Evolutionary conservation across 2,113 vertebrate species (phyloP).

Genomic region (Phrynosoma platyrhinos): DNA sequence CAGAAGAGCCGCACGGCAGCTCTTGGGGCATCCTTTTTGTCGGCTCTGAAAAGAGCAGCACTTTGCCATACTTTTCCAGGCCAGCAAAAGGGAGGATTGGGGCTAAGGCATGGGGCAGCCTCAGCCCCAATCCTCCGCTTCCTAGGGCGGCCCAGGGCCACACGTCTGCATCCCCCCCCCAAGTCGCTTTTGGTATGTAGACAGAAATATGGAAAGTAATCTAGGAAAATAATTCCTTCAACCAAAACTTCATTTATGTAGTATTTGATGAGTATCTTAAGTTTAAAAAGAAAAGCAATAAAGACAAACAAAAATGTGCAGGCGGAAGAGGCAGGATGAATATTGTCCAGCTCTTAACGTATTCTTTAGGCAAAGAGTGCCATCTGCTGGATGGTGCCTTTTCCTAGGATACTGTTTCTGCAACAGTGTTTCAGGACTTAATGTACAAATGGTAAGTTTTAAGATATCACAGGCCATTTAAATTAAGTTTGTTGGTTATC

Average conservation of each 20-base stretch:
- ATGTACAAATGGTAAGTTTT: neutral
- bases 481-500: neutral
- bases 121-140: too few relatives aligned
- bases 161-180: too few relatives aligned
- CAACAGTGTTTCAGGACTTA: neutral
- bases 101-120: too few relatives aligned
- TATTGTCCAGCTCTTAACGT: neutral
- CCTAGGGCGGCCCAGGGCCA: too few relatives aligned
- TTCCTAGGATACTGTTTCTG: neutral
- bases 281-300: neutral
- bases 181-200: neutral
- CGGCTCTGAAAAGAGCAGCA: too few relatives aligned
- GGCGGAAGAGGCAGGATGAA: neutral
- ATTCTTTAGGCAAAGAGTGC: neutral
- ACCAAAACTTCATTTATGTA: neutral
- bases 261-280: neutral
- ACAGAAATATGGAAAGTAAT: neutral
- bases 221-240: neutral
- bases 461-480: neutral
- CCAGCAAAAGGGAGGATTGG: too few relatives aligned
- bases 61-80: too few relatives aligned
- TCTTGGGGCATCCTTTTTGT: too few relatives aligned
- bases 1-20: too few relatives aligned
- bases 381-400: conserved; percentile 7
- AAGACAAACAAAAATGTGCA: neutral